phyloP scores from a whole-genome alignment of 1,140 invertebrate species.

The Bombus fervidus region DNA sequence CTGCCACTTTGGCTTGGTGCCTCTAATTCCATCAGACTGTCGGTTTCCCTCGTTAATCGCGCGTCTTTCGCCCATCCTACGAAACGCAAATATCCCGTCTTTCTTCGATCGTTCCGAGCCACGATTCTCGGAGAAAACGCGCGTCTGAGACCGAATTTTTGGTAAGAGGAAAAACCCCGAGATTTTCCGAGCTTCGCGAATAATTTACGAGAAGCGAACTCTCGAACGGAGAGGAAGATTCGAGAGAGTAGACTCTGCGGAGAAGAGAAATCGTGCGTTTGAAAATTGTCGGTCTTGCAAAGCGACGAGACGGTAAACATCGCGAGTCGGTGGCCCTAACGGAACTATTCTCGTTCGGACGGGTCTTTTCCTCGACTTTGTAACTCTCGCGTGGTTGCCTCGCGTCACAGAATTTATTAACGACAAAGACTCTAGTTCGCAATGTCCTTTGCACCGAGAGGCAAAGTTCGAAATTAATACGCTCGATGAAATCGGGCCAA shows the following conservation, averaged over 20 bases:
- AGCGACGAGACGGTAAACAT: background rate
- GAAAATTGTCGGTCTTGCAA: background rate
- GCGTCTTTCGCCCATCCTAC: background rate
- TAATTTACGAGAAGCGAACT: background rate
- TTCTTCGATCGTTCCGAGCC: background rate
- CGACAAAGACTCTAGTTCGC: background rate
- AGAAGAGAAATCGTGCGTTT: background rate
- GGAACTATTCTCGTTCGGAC: background rate
- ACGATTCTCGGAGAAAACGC: background rate
- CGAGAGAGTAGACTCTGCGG: background rate
- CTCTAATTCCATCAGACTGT: background rate
- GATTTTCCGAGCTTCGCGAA: background rate
- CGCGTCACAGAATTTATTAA: background rate
- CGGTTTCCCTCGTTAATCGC: background rate
- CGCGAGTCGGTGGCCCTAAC: background rate
- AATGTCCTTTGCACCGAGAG: too few species aligned
- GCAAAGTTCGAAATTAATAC: background rate
- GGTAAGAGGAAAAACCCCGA: background rate
- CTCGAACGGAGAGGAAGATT: background rate
- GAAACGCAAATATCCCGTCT: background rate
- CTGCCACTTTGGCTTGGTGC: too few species aligned
- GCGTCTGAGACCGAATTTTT: background rate
- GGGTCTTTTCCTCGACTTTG: background rate
- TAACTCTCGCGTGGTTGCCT: background rate
- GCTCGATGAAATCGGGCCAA: background rate